phyloP scores from a whole-genome alignment of 2,113 vertebrate species.

The Macrotis lagotis region DNA sequence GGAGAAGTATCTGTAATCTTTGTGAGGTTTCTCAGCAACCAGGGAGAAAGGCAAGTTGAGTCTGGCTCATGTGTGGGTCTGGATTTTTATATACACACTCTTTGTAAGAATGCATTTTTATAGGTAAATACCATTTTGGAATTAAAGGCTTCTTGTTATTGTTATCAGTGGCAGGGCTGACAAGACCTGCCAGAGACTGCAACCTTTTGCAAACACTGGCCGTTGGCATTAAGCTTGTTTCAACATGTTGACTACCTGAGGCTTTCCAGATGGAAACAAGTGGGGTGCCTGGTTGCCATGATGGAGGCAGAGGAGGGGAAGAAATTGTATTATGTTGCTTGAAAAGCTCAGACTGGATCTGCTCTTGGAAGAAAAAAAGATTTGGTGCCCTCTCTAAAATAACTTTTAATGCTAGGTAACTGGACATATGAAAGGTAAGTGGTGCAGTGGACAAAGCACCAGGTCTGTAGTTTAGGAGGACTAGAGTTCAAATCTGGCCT shows the following conservation, averaged over 20 bases:
- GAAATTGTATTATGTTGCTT: slow-evolving; percentile 50
- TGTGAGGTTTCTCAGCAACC: slow-evolving; percentile 35
- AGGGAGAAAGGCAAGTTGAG: slow-evolving; percentile 41
- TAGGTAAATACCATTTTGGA: slow-evolving; percentile 60
- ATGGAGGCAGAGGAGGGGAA: slow-evolving; percentile 39
- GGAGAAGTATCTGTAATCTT: slow-evolving; percentile 9
- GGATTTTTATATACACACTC: slow-evolving; percentile 43
- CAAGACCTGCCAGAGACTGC: slow-evolving; percentile 57
- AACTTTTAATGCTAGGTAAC: slow-evolving; percentile 55
- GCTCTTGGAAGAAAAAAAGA: slow-evolving; percentile 58
- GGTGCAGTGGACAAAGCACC: not conserved
- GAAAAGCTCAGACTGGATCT: slow-evolving; percentile 68
- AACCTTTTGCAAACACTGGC: slow-evolving; percentile 37
- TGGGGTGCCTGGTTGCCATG: slow-evolving; percentile 58
- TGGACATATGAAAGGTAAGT: not conserved
- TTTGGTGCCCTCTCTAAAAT: slow-evolving; percentile 33
- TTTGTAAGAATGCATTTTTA: slow-evolving; percentile 59
- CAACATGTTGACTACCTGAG: slow-evolving; percentile 64
- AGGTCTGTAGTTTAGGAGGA: not conserved
- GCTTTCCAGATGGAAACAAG: slow-evolving; percentile 54
- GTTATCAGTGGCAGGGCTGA: slow-evolving; percentile 61
- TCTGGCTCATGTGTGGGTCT: slow-evolving; percentile 10
- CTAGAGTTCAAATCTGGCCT: not conserved
- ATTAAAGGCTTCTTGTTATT: slow-evolving; percentile 36
- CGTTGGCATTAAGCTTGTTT: slow-evolving; percentile 71